phyloP scores from a whole-genome alignment of 2,113 vertebrate genomes.

The Galbula dea region DNA sequence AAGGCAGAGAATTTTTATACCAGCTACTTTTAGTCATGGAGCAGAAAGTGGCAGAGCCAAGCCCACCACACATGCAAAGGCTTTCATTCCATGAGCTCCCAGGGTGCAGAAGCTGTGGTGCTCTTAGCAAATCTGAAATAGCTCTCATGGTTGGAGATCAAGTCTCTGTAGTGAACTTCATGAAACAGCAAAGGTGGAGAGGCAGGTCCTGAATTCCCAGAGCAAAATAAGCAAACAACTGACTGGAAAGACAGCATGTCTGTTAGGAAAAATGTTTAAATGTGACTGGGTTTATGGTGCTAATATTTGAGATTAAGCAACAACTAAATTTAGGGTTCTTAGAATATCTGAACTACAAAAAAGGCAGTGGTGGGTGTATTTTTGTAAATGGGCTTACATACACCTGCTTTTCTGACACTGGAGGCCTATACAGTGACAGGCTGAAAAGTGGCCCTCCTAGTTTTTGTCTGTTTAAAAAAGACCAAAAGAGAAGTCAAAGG shows the following conservation, averaged over 20 bases:
- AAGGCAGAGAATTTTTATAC: neutral
- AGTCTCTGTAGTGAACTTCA: neutral
- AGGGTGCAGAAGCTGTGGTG: neutral
- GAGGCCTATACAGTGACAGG: neutral
- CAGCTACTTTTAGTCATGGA: neutral
- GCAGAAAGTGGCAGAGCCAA: neutral
- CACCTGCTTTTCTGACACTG: neutral
- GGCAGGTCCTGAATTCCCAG: neutral
- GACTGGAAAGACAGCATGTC: neutral
- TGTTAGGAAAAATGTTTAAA: neutral
- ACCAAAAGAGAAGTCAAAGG: neutral
- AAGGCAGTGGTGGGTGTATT: neutral
- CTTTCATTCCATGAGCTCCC: neutral
- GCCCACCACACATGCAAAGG: neutral
- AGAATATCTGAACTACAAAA: neutral
- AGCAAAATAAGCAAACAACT: neutral
- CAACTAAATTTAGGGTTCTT: neutral
- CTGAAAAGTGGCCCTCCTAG: neutral
- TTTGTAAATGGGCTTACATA: neutral
- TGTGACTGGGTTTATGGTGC: neutral
- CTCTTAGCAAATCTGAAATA: constrained; percentile 18
- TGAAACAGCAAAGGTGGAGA: neutral
- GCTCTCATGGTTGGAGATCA: constrained; percentile 14
- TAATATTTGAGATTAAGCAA: neutral
- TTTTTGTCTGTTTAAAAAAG: neutral